Evolutionary conservation across 2,888 invertebrate genomes (phyloP), one percentile per base, ranked within the genome.

Genomic region (Uloborus plumipes): DNA sequence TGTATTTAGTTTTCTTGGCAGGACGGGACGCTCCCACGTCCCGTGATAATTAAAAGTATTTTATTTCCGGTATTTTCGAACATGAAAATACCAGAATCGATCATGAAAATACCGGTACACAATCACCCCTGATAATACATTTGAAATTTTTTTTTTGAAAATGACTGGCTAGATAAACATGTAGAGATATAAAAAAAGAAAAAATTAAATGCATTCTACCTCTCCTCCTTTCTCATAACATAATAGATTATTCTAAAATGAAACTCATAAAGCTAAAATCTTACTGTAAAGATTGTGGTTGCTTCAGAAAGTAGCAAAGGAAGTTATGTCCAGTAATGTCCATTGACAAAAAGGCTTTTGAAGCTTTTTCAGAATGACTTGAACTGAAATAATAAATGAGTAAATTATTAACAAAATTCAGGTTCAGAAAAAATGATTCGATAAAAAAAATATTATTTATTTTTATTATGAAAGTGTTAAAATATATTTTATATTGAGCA

Each of bases 251-350:
- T 26, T 26, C 26, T 62, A n/a, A 62, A 26, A 26, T 2, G 14
- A 15, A 26, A 47, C n/a, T 9, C 39, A 16, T 31, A 18, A 65
- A 64, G n/a, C 18, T n/a, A 18, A 59, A 14, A 31, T 69, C 85
- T 79, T 78, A 92, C 87, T 92, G 92, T 7, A 95, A 89, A 87
- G 92, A 93, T 85, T 91, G 92, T 71, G 92, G 91, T 84, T 91
- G 91, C 1, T 92, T 91, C 6, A 94, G 89, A 64, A 94, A 89
- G 88, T 94, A 96, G 87, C 96, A 96, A 15, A 98, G 89, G 88
- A 93, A 97, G 85, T 92, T 92, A 88, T 96, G 95, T 0, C 94
- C 95, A 53, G 95, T 93, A 70, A 96, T 90, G 90, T 98, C 97
- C n/a, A 92, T 92, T 70, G 94, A 94, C 39, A 97, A 89, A 87